Base-by-base conservation (phyloP, 2,113 vertebrate genomes). In the Sigmodon hispidus region DNA sequence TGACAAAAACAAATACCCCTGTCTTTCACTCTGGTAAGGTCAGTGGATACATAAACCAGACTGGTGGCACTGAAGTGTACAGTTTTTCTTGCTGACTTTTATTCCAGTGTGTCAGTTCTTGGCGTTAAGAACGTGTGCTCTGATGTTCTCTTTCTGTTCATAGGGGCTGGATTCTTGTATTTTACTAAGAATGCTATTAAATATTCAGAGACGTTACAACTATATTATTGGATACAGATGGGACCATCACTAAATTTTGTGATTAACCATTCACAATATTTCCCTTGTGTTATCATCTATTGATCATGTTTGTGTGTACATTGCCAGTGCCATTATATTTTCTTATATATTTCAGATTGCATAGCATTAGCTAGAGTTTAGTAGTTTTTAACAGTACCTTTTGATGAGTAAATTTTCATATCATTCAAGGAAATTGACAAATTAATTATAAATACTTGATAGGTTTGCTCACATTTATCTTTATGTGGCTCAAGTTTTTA, bases 171-270 rank as follows among this genome's bases (percentile, higher is more conserved):
- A 22, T 40, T 45, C 43, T 83, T 73, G 24, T 90, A 17, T 92
- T 90, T n/a, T 86, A 86, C 89, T 95, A 63, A 63, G 43, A 87
- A 76, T 59, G 65, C 26, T 85, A 80, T 76, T 29, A 76, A 93
- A 26, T 15, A 57, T 57, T 52, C 12, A 80, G 89, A 89, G 92
- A 88, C 65, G 34, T 89, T 93, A 26, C 34, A 72, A 83, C 9
- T 80, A 31, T 80, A 55, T 59, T 70, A 86, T 89, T 67, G 45
- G 17, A 86, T 29, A 75, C 11, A 22, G 75, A 76, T 45, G 86
- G 45, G 86, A 12, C 29, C 16, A 73, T 19, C 16, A 69, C n/a
- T 63, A 48, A 34, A 65, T 65, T 84, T 73, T 88, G 3, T 34
- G 91, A 9, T 88, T 88, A 93, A 52, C 24, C 34, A 75, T 90